Evolutionary conservation across 2,888 invertebrate genomes (phyloP).

Genomic region (Dysmachus trigonus): DNA sequence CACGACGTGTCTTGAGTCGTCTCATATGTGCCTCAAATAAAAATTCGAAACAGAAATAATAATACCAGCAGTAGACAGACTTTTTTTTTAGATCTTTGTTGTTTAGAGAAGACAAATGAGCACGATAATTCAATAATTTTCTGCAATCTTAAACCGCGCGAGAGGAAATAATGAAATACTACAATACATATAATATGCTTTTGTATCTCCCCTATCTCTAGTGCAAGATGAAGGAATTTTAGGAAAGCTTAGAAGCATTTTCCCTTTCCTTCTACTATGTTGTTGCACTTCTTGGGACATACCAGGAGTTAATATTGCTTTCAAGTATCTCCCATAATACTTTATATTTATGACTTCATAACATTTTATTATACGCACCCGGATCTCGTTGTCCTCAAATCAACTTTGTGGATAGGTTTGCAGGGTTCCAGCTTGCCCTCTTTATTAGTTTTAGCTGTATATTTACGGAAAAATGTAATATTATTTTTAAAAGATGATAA

Average conservation of each 20-base stretch:
- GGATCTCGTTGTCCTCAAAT: constrained; percentile 89
- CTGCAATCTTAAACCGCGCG: too few relatives aligned
- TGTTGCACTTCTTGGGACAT: neutral
- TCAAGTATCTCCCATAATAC: neutral
- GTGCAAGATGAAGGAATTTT: neutral
- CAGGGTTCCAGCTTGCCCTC: constrained; percentile 93
- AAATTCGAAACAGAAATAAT: too few relatives aligned
- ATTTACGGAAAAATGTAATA: neutral
- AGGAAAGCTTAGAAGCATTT: neutral
- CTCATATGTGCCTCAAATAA: too few relatives aligned
- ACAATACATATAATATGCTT: too few relatives aligned
- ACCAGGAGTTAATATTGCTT: neutral
- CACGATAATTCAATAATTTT: too few relatives aligned
- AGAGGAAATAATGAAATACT: too few relatives aligned
- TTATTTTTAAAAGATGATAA: neutral
- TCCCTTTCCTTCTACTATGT: neutral
- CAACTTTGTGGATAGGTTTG: constrained; percentile 93
- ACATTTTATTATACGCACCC: constrained; percentile 70
- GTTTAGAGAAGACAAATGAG: too few relatives aligned
- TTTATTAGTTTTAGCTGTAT: constrained; percentile 85
- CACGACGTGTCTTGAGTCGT: too few relatives aligned
- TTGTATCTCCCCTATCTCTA: too few relatives aligned
- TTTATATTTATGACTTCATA: constrained; percentile 24
- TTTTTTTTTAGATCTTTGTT: too few relatives aligned
- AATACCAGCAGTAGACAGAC: too few relatives aligned